A percentile compares a stretch with the other conserved stretches of the same genome.
Conservation (phyloP, 2,113 vertebrate genomes). For the Orycteropus afer region DNA sequence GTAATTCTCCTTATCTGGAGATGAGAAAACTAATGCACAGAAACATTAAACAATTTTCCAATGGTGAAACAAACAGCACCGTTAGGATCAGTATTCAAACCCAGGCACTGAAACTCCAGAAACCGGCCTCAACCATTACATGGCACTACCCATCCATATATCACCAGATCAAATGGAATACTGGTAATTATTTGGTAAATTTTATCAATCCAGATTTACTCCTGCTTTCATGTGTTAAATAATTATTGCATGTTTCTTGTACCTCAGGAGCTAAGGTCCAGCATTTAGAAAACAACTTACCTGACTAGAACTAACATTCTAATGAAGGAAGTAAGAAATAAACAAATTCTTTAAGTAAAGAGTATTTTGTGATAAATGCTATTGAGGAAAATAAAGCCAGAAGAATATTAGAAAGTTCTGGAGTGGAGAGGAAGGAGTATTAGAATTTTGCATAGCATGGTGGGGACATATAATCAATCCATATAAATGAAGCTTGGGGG, state of each 20-base stretch:
- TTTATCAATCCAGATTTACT: background rate
- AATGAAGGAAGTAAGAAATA: background rate
- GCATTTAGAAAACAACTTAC: background rate
- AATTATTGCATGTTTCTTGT: background rate
- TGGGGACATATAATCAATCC: background rate
- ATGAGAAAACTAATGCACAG: conserved; percentile 5
- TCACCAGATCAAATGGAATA: background rate
- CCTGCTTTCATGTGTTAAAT: background rate
- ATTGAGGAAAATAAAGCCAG: background rate
- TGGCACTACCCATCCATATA: background rate
- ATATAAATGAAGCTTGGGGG: background rate
- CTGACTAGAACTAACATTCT: background rate
- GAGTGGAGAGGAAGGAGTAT: background rate
- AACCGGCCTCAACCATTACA: background rate
- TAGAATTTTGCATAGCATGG: background rate
- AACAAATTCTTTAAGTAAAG: background rate
- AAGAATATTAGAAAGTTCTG: background rate
- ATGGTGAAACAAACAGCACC: background rate
- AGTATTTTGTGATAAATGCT: background rate
- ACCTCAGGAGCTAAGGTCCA: background rate
- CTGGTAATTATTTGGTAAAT: background rate
- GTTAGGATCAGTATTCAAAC: background rate
- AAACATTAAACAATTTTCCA: background rate
- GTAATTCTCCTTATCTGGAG: background rate
- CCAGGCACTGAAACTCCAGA: background rate